Evolutionary conservation across 2,113 vertebrate species (phyloP), one percentile per base, ranked within the genome.

Genomic region (Myiopsitta monachus): DNA sequence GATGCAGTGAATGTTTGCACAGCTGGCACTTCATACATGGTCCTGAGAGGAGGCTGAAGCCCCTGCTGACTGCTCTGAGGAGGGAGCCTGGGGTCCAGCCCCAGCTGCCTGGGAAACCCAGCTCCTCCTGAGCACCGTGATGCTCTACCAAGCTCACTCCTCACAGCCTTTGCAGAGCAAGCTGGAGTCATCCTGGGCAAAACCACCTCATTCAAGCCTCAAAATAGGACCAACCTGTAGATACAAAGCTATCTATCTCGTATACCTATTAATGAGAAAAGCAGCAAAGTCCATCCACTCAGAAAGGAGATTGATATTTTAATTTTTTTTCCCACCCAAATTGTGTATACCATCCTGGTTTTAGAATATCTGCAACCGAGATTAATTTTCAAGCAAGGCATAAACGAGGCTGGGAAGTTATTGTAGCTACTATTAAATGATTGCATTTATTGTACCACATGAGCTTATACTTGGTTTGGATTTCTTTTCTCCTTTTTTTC

Each of bases 41-140:
- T 59, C 47, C 61, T 18, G 43, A 76, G 41, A 68, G 3, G 87
- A 91, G 44, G 52, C 28, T 67, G 31, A 39, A 55, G 21, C 6
- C 13, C 30, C 44, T 0, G 0, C 11, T 28, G 39, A 31, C 23
- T 77, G 62, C 66, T 68, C 80, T n/a, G 27, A 52, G 63, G 14
- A 64, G 18, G 28, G 10, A 23, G 7, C 8, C 38, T 47, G 2
- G 33, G 33, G 3, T 68, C 30, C 51, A 51, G 61, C 28, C 38
- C 12, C 54, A 14, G 1, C 17, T 16, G 4, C 33, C 46, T 1
- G 0, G 46, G 63, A 59, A 83, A 17, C 11, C 31, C 5, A 1
- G 8, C 19, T 67, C 36, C 46, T 59, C 47, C 63, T 8, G 18
- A 84, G 28, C 46, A 69, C 51, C 46, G 52, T 22, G 10, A 52